phyloP scores from a whole-genome alignment of 2,888 invertebrate genomes.

The Ptychoptera albimana region DNA sequence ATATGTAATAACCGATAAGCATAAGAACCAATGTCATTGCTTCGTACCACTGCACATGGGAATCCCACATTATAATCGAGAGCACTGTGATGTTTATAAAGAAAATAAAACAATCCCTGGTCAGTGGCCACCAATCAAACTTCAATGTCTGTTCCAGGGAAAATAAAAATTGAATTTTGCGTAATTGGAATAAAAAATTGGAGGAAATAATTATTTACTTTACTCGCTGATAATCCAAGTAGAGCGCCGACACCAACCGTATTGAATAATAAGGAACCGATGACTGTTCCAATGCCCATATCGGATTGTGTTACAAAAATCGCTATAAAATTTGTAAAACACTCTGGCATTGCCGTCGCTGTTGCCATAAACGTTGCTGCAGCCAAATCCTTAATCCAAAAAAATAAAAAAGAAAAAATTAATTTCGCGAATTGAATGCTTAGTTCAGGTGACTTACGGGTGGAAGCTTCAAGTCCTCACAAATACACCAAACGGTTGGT shows the following conservation, averaged over 20 bases:
- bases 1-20: not conserved
- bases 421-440: too few relatives aligned
- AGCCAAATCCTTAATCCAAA: conserved; percentile 69
- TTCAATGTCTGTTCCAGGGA: not conserved
- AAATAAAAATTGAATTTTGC: too few relatives aligned
- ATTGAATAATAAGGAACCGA: conserved; percentile 79
- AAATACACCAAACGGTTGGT: conserved; percentile 76
- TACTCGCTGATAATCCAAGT: conserved; percentile 55
- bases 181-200: not conserved
- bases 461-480: conserved; percentile 58
- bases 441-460: not conserved
- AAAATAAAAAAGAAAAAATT: not conserved
- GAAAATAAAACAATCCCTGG: conserved; percentile 2
- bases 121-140: conserved; percentile 1
- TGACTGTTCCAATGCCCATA: conserved; percentile 74
- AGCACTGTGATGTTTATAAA: not conserved
- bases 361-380: conserved; percentile 96
- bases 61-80: not conserved
- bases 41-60: conserved; percentile 1
- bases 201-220: conserved; percentile 33
- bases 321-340: conserved; percentile 82
- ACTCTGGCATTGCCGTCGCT: conserved; percentile 87
- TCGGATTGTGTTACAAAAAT: conserved; percentile 70
- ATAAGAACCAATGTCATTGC: not conserved
- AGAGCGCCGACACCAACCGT: conserved; percentile 70